Conservation (phyloP, 2,113 vertebrate species). For the Python bivittatus region DNA sequence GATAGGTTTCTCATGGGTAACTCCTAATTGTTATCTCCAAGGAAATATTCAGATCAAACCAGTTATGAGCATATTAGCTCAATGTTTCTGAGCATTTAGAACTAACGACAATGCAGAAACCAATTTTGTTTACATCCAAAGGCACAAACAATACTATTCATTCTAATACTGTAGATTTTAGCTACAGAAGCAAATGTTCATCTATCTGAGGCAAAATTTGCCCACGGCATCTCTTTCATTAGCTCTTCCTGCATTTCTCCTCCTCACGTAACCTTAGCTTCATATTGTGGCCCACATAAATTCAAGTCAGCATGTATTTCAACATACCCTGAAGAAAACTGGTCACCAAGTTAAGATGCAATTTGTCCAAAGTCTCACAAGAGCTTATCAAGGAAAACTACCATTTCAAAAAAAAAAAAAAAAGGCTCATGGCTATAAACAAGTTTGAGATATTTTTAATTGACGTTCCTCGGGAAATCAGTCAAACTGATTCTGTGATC, state of each 20-base stretch:
- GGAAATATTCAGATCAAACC: not conserved
- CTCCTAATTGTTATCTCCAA: not conserved
- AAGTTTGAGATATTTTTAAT: not conserved
- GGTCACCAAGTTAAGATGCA: not conserved
- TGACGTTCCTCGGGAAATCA: not conserved
- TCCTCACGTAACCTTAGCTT: not conserved
- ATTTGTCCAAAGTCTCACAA: not conserved
- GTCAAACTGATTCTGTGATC: not conserved
- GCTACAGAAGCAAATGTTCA: not conserved
- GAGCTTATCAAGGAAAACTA: not conserved
- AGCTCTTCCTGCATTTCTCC: not conserved
- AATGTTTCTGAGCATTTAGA: not conserved
- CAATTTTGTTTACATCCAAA: not conserved
- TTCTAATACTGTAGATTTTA: not conserved
- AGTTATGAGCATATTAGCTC: not conserved
- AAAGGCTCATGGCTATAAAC: not conserved
- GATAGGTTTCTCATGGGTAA: not conserved
- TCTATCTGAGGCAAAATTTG: not conserved
- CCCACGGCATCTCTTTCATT: not conserved
- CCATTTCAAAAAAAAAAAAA: fast-evolving
- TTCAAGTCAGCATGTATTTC: not conserved
- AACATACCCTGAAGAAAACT: not conserved
- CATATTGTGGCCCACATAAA: not conserved
- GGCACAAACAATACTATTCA: not conserved
- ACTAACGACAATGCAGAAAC: not conserved